Evolutionary conservation across 2,888 invertebrate genomes (phyloP).

Genomic region (Parnassius orleans): DNA sequence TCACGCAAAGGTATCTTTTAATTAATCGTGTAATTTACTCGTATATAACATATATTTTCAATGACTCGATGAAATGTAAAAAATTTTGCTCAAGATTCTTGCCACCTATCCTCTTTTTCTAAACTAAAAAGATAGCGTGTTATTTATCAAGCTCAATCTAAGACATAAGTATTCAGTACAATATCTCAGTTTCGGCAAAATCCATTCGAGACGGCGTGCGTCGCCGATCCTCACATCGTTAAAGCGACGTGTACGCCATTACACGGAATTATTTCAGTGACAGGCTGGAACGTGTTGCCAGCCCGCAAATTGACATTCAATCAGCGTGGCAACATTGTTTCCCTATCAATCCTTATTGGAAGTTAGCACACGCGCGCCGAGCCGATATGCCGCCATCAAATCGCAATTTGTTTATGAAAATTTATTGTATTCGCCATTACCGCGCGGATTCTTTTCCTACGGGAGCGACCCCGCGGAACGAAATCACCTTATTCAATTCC

Average conservation of each 20-base stretch:
- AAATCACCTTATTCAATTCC: conserved; percentile 82
- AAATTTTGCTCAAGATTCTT: too few relatives aligned
- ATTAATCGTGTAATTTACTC: too few relatives aligned
- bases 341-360: conserved; percentile 79
- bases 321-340: conserved; percentile 78
- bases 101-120: too few relatives aligned
- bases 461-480: conserved; percentile 74
- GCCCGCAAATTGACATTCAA: conserved; percentile 76
- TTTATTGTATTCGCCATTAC: conserved; percentile 81
- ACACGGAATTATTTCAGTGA: conserved; percentile 58
- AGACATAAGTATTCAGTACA: conserved; percentile 26
- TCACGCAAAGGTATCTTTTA: too few relatives aligned
- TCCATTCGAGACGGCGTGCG: conserved; percentile 39
- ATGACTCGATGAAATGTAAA: too few relatives aligned
- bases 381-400: conserved; percentile 75
- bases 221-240: conserved; percentile 62
- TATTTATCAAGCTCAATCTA: conserved; percentile 20
- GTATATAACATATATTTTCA: too few relatives aligned
- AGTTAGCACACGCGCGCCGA: conserved; percentile 63
- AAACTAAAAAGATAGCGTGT: background rate
- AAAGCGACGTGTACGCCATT: conserved; percentile 67
- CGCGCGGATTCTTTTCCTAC: conserved; percentile 74
- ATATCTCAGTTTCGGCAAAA: conserved; percentile 19
- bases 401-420: conserved; percentile 81
- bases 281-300: conserved; percentile 42